These are phyloP conservation scores for Himalopsyche japonica DNA, from an alignment of 2,888 invertebrate genomes.

Conservation along the genomic window DNA sequence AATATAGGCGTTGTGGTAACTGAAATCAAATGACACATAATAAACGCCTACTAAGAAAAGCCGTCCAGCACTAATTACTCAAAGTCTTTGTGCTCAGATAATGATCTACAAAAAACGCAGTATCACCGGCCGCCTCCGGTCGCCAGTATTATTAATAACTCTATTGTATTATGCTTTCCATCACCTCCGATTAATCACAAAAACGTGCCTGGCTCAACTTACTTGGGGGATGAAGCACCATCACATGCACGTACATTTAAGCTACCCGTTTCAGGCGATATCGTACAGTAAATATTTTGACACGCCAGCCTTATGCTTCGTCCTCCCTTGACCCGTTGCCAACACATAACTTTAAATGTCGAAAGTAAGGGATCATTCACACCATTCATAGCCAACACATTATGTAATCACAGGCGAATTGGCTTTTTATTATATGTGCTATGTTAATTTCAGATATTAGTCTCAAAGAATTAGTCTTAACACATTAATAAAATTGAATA, in stretches of 20 bases:
- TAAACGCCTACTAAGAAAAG: neutral
- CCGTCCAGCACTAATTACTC: neutral
- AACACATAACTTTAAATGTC: neutral
- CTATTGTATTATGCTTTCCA: constrained; percentile 1
- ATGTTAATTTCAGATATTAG: no score
- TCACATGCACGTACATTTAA: constrained; percentile 9
- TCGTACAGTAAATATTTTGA: constrained; percentile 22
- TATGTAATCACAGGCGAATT: no score
- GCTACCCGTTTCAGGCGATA: neutral
- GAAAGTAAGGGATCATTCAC: neutral
- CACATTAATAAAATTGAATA: no score
- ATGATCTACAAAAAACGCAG: neutral
- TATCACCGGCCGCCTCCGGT: neutral
- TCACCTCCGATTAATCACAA: neutral
- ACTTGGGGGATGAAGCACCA: neutral
- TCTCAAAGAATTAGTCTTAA: no score
- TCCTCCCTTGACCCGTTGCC: constrained; percentile 17
- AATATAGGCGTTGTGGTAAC: neutral
- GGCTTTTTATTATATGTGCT: no score
- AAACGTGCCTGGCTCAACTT: neutral
- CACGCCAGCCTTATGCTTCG: constrained; percentile 13
- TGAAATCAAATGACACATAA: neutral
- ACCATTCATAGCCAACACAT: neutral
- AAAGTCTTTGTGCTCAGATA: neutral
- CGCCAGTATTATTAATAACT: neutral